These are phyloP conservation scores for Crambe crambe DNA, from an alignment of 37 sponge, comb jelly and placozoan species.

Conservation along the genomic window DNA sequence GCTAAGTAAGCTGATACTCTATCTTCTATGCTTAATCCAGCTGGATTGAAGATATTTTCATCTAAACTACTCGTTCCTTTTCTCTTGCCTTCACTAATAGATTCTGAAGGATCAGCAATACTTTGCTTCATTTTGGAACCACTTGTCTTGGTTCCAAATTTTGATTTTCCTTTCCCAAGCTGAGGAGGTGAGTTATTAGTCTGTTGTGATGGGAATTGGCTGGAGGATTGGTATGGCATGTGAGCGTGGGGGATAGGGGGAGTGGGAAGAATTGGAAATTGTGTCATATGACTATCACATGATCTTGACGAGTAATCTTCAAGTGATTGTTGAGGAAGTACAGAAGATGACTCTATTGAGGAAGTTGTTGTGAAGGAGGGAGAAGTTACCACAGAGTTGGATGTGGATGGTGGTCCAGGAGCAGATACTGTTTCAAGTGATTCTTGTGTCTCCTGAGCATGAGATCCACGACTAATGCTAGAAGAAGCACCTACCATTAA, in stretches of 20 bases:
- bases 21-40: conserved; percentile 1
- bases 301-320: no score
- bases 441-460: no score
- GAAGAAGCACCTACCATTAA: no score
- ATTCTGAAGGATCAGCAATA: no score
- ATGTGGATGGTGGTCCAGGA: no score
- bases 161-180: neutral
- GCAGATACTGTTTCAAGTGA: no score
- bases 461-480: no score
- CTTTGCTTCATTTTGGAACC: neutral
- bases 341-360: no score
- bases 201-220: neutral
- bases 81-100: neutral
- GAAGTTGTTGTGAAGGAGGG: no score
- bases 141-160: no score
- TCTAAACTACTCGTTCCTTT: neutral
- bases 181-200: neutral
- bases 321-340: no score
- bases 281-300: neutral
- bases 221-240: neutral
- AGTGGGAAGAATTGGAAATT: neutral
- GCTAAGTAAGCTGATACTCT: neutral
- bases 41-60: neutral
- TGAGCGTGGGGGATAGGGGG: neutral
- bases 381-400: no score